Evolutionary conservation across 2,888 invertebrate species (phyloP), one percentile per base, ranked within the genome.

Genomic region (Agriopis aurantiaria): DNA sequence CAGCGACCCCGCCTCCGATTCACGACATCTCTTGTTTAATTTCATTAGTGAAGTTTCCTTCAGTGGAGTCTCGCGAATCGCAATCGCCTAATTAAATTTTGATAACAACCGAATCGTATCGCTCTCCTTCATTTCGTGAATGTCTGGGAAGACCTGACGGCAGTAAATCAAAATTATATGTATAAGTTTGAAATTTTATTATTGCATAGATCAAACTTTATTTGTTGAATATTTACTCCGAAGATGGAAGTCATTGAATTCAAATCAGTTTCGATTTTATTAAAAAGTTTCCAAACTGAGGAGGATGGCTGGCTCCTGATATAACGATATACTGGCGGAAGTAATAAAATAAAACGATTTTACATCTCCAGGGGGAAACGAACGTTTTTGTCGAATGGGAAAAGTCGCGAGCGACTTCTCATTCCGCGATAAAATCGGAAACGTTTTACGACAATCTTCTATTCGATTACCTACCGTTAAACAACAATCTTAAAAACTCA

Each of bases 311-410:
- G 85, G 85, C 84, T 85, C 83, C 83, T 86, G 88, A 89, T 91
- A 90, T 91, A 91, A 88, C 89, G 90, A 91, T 93, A 92, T 92
- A 93, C 90, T 88, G 89, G 86, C 86, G 92, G 92, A 92, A 92
- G 92, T 92, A 92, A 93, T 93, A 94, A 93, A 94, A 94, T 93
- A 92, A 94, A 94, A 93, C 93, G 92, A 93, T 93, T 94, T 93
- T 92, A 93, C 93, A 93, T 93, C 92, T 92, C 88, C 87, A 87
- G 89, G 91, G 70, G 92, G 91, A 91, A 90, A 88, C 87, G 91
- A 91, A 89, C 91, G 91, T 92, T 93, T 93, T 92, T 92, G 90
- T 89, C 88, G 90, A 93, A 93, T 91, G 90, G 91, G 91, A 91
- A 92, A 92, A 92, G 90, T 93, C 90, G 91, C 91, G 84, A 86